Evolutionary conservation across 2,113 vertebrate genomes (phyloP).

Genomic region (Cepphus grylle): DNA sequence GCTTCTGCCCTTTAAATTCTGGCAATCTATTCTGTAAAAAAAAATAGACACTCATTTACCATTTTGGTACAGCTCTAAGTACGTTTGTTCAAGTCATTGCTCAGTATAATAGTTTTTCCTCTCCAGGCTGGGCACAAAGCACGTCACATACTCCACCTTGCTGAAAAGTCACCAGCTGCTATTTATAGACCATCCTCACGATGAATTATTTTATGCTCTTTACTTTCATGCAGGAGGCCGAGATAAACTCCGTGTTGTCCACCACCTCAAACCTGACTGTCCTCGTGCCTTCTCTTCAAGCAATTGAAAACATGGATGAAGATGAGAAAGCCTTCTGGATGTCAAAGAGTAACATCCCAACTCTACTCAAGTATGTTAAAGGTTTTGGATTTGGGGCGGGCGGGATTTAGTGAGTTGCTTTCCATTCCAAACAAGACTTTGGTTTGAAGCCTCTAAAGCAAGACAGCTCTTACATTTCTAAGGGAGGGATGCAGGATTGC

Average conservation of each 20-base stretch:
- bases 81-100: background rate
- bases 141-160: background rate
- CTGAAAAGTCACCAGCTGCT: background rate
- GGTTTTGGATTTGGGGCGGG: background rate
- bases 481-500: background rate
- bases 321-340: conserved; percentile 85
- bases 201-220: background rate
- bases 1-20: background rate
- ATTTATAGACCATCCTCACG: background rate
- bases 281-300: conserved; percentile 82
- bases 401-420: background rate
- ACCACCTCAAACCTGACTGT: conserved; percentile 81
- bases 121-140: background rate
- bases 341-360: conserved; percentile 74
- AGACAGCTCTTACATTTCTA: background rate
- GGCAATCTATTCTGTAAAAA: background rate
- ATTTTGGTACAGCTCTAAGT: background rate
- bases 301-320: conserved; percentile 77
- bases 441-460: background rate
- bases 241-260: conserved; percentile 69
- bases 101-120: conserved; percentile 20
- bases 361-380: conserved; percentile 81
- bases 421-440: background rate
- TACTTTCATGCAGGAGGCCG: conserved; percentile 70
- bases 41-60: background rate